Conservation (phyloP, 30 jellyfish, hydroid and myxozoan species). For the Hydractinia symbiolongicarpus region DNA sequence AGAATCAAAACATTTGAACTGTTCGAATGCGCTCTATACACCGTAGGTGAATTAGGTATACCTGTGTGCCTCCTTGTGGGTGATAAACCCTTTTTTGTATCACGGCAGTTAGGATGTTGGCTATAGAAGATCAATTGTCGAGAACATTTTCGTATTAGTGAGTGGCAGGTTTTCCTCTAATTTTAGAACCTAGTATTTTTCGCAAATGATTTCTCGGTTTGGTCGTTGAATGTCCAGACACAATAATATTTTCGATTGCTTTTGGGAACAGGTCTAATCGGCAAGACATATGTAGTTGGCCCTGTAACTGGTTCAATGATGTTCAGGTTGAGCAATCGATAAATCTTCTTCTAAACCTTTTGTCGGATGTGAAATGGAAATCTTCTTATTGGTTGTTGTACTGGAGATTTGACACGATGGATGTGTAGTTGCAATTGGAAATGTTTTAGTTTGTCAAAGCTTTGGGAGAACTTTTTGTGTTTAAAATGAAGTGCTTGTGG, state of each 20-base stretch:
- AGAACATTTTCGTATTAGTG: slow-evolving; percentile 28
- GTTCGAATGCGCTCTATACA: slow-evolving; percentile 27
- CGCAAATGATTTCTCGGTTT: not conserved
- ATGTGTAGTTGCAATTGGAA: no score
- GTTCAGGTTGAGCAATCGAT: not conserved
- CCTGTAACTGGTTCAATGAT: not conserved
- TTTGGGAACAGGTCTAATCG: not conserved
- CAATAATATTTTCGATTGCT: not conserved
- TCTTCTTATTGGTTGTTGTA: slow-evolving; percentile 11
- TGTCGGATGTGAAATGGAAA: not conserved
- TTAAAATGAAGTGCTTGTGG: no score
- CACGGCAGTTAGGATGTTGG: slow-evolving; percentile 28
- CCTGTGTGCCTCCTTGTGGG: slow-evolving; percentile 32
- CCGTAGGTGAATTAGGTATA: slow-evolving; percentile 32
- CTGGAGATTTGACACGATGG: no score
- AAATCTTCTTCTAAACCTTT: not conserved
- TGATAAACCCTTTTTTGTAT: slow-evolving; percentile 41
- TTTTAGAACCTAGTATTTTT: slow-evolving; percentile 30
- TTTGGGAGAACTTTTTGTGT: no score
- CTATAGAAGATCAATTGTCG: slow-evolving; percentile 25
- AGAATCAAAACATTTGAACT: slow-evolving; percentile 15
- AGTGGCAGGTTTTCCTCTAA: slow-evolving; percentile 28
- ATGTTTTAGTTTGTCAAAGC: no score
- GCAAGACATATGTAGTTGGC: not conserved
- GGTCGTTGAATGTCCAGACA: not conserved